A percentile compares a stretch with the other conserved stretches of the same genome.
These are phyloP conservation scores for Montipora capricornis DNA, from an alignment of 64 coral and sea anemone genomes.

Conservation along the genomic window DNA sequence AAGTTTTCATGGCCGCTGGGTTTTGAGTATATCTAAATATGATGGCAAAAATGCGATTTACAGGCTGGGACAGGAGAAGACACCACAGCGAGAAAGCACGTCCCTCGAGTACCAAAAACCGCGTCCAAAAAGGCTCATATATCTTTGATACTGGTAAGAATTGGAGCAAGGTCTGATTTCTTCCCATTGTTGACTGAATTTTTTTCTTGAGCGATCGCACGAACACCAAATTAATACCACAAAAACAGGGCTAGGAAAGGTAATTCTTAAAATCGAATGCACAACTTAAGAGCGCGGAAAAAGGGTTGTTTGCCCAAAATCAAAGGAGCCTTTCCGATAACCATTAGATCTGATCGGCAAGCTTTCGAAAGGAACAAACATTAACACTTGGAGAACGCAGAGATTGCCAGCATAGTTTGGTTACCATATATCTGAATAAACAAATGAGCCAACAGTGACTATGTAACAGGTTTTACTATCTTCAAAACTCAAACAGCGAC, in stretches of 20 bases:
- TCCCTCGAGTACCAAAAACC: neutral
- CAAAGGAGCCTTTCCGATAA: neutral
- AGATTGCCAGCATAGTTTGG: neutral
- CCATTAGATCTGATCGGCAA: neutral
- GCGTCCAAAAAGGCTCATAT: neutral
- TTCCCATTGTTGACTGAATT: neutral
- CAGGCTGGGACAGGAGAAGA: neutral
- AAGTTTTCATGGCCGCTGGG: neutral
- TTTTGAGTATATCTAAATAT: constrained; percentile 9
- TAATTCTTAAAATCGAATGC: neutral
- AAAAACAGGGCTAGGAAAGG: neutral
- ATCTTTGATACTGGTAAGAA: neutral
- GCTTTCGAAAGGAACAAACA: neutral
- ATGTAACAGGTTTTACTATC: too few species aligned
- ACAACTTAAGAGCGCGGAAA: neutral
- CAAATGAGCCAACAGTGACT: neutral
- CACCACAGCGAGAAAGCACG: neutral
- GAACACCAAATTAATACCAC: neutral
- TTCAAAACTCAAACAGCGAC: too few species aligned
- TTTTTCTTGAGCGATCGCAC: neutral
- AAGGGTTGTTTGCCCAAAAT: neutral
- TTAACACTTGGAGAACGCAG: neutral
- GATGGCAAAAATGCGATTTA: constrained; percentile 12
- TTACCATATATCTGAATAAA: constrained; percentile 12
- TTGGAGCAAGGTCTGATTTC: neutral